These are phyloP conservation scores for Drosophila navojoa DNA, from an alignment of 1,140 invertebrate species.

Conservation along the genomic window DNA sequence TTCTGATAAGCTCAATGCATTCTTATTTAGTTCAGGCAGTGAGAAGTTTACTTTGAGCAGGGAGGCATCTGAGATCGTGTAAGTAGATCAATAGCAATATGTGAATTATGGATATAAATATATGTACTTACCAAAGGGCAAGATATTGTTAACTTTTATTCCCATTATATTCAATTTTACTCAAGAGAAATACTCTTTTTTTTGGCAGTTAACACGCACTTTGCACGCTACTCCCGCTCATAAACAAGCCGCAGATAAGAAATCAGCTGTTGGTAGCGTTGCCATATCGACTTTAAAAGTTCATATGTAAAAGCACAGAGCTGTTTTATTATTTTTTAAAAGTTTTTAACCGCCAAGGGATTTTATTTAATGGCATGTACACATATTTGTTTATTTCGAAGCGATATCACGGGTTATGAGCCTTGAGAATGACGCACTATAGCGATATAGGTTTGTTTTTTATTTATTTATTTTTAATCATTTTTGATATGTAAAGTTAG, in stretches of 20 bases:
- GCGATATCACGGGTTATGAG: too few species aligned
- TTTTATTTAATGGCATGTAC: background rate
- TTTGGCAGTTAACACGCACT: background rate
- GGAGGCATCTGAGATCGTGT: constrained; percentile 45
- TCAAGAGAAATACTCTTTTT: too few species aligned
- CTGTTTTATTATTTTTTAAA: background rate
- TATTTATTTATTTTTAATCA: too few species aligned
- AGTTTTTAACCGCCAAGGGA: background rate
- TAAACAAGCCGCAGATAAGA: too few species aligned
- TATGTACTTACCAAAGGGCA: constrained; percentile 62
- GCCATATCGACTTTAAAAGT: constrained; percentile 38
- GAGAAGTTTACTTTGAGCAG: constrained; percentile 60
- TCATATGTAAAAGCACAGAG: constrained; percentile 24
- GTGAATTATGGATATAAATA: too few species aligned
- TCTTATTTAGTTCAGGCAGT: constrained; percentile 64
- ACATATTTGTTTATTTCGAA: background rate
- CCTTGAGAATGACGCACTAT: too few species aligned
- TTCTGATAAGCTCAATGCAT: constrained; percentile 58
- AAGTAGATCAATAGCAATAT: background rate
- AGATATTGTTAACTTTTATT: constrained; percentile 62
- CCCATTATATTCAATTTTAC: constrained; percentile 45
- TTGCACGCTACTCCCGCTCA: too few species aligned
- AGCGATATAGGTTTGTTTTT: too few species aligned
- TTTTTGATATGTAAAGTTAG: too few species aligned
- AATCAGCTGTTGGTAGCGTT: constrained; percentile 54